Evolutionary conservation across 2,113 vertebrate genomes (phyloP).

Genomic region (Callospermophilus lateralis): DNA sequence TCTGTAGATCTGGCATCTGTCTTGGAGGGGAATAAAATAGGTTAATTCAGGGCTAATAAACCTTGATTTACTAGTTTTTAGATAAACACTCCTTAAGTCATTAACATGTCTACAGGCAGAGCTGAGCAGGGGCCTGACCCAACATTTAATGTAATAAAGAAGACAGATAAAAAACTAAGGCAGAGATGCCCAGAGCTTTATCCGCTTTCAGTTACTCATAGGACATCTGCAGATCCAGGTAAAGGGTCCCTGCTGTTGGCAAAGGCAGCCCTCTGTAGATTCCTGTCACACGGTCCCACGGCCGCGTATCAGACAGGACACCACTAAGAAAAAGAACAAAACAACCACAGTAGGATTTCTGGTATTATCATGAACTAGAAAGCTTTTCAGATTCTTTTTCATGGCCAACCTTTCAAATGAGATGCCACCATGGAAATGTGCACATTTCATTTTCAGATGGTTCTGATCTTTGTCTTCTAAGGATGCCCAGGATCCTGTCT

Average conservation of each 20-base stretch:
- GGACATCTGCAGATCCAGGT: no score
- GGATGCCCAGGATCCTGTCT: background rate
- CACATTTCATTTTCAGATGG: background rate
- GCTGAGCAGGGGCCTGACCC: background rate
- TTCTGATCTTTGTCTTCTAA: background rate
- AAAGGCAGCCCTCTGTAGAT: background rate
- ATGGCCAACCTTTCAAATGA: background rate
- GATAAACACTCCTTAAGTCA: background rate
- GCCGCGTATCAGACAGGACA: background rate
- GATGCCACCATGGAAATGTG: fast-evolving
- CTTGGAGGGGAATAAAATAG: background rate
- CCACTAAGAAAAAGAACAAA: background rate
- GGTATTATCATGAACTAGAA: background rate
- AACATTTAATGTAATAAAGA: background rate
- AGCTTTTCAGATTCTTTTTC: background rate
- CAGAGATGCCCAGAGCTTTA: no score
- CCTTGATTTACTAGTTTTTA: background rate
- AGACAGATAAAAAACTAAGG: background rate
- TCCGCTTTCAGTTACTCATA: no score
- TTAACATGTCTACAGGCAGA: no score
- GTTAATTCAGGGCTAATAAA: background rate
- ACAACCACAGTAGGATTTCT: background rate
- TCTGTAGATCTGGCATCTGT: background rate
- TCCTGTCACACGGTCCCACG: background rate
- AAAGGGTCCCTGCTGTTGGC: background rate